phyloP scores from a whole-genome alignment of 2,113 vertebrate species.

The Apodemus speciosus region DNA sequence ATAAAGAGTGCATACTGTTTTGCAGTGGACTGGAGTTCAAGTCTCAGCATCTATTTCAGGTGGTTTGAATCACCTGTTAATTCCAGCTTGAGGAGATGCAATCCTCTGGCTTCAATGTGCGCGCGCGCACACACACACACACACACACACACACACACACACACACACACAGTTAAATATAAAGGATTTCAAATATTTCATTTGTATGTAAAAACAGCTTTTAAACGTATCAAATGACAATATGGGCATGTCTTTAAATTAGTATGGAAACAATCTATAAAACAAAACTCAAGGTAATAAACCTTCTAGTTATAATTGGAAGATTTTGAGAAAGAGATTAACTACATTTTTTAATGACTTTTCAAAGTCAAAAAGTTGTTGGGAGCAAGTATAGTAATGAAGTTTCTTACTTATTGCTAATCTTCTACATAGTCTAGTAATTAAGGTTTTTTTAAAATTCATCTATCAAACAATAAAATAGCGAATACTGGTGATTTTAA shows the following conservation, averaged over 20 bases:
- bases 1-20: background rate
- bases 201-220: conserved; percentile 15
- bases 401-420: conserved; percentile 49
- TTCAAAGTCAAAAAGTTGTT: background rate
- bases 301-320: background rate
- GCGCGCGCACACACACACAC: background rate
- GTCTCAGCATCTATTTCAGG: background rate
- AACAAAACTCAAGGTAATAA: conserved; percentile 47
- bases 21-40: background rate
- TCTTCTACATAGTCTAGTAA: conserved; percentile 25
- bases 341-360: conserved; percentile 7
- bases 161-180: background rate
- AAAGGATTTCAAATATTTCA: background rate
- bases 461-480: conserved; percentile 31
- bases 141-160: background rate
- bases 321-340: conserved; percentile 43
- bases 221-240: conserved; percentile 19
- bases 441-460: conserved; percentile 31
- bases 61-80: background rate
- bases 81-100: background rate
- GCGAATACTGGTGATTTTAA: conserved; percentile 34
- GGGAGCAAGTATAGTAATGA: background rate
- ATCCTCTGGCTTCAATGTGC: background rate
- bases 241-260: conserved; percentile 36
- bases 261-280: conserved; percentile 34